A percentile compares a stretch with the other conserved stretches of the same genome.
These are phyloP conservation scores for Gadus macrocephalus DNA, from an alignment of 2,113 vertebrate genomes.

Conservation along the genomic window DNA sequence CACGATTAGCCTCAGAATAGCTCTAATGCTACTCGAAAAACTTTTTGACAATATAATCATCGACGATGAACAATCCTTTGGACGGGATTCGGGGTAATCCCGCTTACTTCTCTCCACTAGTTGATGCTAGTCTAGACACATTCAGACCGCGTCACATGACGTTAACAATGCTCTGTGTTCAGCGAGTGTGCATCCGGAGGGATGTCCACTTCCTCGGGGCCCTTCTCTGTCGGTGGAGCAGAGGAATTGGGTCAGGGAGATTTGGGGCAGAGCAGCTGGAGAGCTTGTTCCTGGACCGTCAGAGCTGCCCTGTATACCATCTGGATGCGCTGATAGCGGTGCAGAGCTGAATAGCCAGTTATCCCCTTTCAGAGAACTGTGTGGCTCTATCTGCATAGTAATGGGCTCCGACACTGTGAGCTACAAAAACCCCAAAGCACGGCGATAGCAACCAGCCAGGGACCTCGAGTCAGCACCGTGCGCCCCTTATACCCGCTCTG, in stretches of 20 bases:
- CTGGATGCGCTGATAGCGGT: slow-evolving; percentile 65
- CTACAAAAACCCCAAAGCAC: not conserved
- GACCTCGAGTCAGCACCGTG: too few relatives aligned
- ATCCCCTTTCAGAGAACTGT: slow-evolving; percentile 57
- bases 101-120: too few relatives aligned
- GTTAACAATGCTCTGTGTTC: too few relatives aligned
- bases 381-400: slow-evolving; percentile 53
- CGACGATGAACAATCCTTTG: too few relatives aligned
- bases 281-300: slow-evolving; percentile 57
- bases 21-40: too few relatives aligned
- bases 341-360: slow-evolving; percentile 49
- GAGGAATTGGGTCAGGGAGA: slow-evolving; percentile 68
- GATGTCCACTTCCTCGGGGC: slow-evolving; percentile 44
- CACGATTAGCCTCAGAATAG: too few relatives aligned
- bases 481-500: too few relatives aligned
- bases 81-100: too few relatives aligned
- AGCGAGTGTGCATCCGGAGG: slow-evolving; percentile 38
- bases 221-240: slow-evolving; percentile 36
- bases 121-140: too few relatives aligned
- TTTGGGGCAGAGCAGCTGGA: slow-evolving; percentile 57
- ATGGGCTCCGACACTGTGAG: slow-evolving; percentile 33
- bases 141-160: too few relatives aligned
- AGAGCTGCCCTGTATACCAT: slow-evolving; percentile 58
- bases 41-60: too few relatives aligned
- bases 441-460: too few relatives aligned